These are phyloP conservation scores for Pholis gunnellus DNA, from an alignment of 2,113 vertebrate species.

Conservation along the genomic window DNA sequence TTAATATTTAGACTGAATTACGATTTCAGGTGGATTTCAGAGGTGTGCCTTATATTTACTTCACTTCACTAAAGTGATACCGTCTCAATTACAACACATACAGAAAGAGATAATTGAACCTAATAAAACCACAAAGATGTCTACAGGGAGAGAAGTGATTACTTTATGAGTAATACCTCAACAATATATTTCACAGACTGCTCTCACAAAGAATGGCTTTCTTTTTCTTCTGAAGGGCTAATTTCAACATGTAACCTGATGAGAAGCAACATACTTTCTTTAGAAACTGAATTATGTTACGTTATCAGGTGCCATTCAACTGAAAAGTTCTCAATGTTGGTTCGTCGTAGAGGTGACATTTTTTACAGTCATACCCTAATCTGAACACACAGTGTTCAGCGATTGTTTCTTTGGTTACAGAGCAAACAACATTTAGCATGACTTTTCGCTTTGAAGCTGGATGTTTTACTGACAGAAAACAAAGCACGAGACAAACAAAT, in stretches of 20 bases:
- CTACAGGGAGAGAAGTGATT: not conserved
- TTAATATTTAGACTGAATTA: not conserved
- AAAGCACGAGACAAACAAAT: not conserved
- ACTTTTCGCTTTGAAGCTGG: not conserved
- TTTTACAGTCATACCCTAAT: not conserved
- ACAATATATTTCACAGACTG: not conserved
- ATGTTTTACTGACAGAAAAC: too few relatives aligned
- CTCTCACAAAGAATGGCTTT: not conserved
- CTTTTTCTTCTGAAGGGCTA: not conserved
- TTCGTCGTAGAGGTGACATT: not conserved
- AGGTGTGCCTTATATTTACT: not conserved
- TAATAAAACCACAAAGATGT: constrained; percentile 6
- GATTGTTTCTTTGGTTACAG: not conserved
- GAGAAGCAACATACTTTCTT: not conserved
- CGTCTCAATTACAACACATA: not conserved
- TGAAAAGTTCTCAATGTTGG: not conserved
- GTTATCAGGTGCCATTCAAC: not conserved
- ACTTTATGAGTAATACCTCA: constrained; percentile 33
- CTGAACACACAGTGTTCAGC: not conserved
- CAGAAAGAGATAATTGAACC: not conserved
- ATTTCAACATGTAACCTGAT: not conserved
- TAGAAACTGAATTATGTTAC: not conserved
- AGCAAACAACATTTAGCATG: not conserved
- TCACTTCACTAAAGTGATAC: not conserved
- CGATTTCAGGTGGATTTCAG: not conserved